Percentiles rank a stretch among this genome's conserved stretches.
phyloP scores from a whole-genome alignment of 2,888 invertebrate genomes.

The Antheraea assamensis region DNA sequence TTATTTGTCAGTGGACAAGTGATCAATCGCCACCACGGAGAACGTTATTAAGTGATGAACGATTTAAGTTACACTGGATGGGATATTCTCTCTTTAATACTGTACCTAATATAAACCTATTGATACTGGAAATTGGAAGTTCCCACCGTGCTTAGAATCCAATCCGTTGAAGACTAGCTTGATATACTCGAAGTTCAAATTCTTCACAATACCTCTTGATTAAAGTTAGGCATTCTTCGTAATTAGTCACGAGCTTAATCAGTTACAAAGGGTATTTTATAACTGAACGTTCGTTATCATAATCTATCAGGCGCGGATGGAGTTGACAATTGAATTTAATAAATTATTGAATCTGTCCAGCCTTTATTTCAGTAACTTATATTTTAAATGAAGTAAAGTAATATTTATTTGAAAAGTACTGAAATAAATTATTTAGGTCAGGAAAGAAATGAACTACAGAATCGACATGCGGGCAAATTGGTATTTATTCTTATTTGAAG shows the following conservation, averaged over 20 bases:
- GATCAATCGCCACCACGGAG: constrained; percentile 43
- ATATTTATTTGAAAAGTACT: neutral
- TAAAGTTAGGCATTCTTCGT: neutral
- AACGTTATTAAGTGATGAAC: constrained; percentile 41
- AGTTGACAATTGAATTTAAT: neutral
- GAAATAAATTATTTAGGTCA: neutral
- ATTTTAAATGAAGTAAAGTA: neutral
- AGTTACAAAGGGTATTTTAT: neutral
- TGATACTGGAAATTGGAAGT: neutral
- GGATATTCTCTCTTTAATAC: neutral
- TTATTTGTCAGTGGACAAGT: constrained; percentile 49
- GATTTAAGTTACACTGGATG: constrained; percentile 30
- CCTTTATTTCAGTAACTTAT: neutral
- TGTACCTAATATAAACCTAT: too few relatives aligned
- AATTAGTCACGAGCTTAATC: neutral
- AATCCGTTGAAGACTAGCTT: neutral
- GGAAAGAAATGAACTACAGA: neutral
- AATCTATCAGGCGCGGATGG: too few relatives aligned
- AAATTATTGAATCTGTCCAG: neutral
- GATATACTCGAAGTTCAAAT: too few relatives aligned
- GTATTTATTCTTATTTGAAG: neutral
- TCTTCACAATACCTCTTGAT: neutral
- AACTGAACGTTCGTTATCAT: neutral
- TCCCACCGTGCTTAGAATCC: neutral
- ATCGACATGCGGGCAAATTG: neutral